These are phyloP conservation scores for Agrilus biguttatus DNA, from an alignment of 2,888 invertebrate genomes.

Conservation along the genomic window DNA sequence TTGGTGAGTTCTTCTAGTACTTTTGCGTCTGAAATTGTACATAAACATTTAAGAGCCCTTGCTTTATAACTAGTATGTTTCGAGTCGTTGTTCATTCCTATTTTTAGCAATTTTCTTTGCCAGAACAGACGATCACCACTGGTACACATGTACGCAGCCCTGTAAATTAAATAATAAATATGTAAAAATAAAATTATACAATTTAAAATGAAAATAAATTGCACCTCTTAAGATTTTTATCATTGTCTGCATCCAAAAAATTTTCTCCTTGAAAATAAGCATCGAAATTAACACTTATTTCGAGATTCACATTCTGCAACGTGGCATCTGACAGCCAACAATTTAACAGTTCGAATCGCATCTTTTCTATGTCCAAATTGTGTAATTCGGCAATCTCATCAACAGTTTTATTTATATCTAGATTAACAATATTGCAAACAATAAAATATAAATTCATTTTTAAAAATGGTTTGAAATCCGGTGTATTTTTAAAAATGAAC, in stretches of 20 bases:
- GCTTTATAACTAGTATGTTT: slow-evolving; percentile 14
- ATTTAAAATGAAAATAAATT: not conserved
- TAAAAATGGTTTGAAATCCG: too few species aligned
- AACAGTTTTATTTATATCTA: slow-evolving; percentile 35
- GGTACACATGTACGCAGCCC: slow-evolving; percentile 15
- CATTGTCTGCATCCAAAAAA: too few species aligned
- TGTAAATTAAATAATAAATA: slow-evolving; percentile 6
- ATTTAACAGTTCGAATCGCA: slow-evolving; percentile 27
- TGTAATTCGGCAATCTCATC: slow-evolving; percentile 30
- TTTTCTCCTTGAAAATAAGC: too few species aligned
- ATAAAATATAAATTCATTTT: not conserved
- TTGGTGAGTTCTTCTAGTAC: slow-evolving; percentile 15
- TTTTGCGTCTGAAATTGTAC: slow-evolving; percentile 16
- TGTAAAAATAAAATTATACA: not conserved
- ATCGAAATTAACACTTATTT: slow-evolving; percentile 2
- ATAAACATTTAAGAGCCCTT: slow-evolving; percentile 21
- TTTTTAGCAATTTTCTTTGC: slow-evolving; percentile 9
- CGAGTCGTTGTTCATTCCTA: slow-evolving; percentile 7
- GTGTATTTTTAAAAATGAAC: too few species aligned
- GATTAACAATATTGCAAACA: slow-evolving; percentile 2
- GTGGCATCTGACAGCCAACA: slow-evolving; percentile 23
- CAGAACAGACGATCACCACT: slow-evolving; percentile 11
- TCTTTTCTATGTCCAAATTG: slow-evolving; percentile 25
- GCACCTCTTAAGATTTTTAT: too few species aligned
- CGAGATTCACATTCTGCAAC: slow-evolving; percentile 5